Evolutionary conservation across 23 tunicate genomes (phyloP), one percentile per base, ranked within the genome.

Genomic region (Trididemnum miniatum): DNA sequence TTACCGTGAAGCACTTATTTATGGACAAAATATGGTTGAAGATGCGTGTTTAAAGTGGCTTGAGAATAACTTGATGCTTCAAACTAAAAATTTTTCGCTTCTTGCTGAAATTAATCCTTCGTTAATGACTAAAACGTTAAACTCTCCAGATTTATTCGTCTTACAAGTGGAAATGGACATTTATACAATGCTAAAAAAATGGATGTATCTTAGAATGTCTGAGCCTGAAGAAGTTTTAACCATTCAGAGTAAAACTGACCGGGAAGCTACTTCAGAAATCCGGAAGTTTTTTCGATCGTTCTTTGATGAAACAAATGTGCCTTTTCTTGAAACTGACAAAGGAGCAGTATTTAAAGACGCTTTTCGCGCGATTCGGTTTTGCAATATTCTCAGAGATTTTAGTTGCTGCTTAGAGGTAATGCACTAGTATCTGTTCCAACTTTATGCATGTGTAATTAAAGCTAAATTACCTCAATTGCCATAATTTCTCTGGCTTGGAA

Each of bases 81-180:
- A 82, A 67, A 33, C 64, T 0, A 71, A 66, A 23, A 76, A 82
- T 28, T 34, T 26, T 1, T 25, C 34, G n/a, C 63, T 79, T 3
- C 35, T 88, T 0, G 2, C 2, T 2, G 90, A 85, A 29, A 80
- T 96, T 40, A 89, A 96, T 35, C 72, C 85, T 12, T 72, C 62
- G 0, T 76, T 96, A 1, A 92, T 96, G 94, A 26, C 72, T 4
- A 50, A 82, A 0, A 40, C 91, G n/a, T 28, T 96, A 24, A 59
- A 36, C n/a, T 96, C 99, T 28, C 76, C 89, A 26, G 64, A 91
- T 35, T 66, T 96, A 18, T 79, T 89, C 62, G 97, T 96, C n/a
- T 72, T 96, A 0, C 99, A 96, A 82, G 96, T 96, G 52, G 99
- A 96, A 91, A 96, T 91, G 97, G 99, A 96, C 50, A 76, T 96